Evolutionary conservation across 2,888 invertebrate species (phyloP).

Genomic region (Pyrrhosoma nymphula): DNA sequence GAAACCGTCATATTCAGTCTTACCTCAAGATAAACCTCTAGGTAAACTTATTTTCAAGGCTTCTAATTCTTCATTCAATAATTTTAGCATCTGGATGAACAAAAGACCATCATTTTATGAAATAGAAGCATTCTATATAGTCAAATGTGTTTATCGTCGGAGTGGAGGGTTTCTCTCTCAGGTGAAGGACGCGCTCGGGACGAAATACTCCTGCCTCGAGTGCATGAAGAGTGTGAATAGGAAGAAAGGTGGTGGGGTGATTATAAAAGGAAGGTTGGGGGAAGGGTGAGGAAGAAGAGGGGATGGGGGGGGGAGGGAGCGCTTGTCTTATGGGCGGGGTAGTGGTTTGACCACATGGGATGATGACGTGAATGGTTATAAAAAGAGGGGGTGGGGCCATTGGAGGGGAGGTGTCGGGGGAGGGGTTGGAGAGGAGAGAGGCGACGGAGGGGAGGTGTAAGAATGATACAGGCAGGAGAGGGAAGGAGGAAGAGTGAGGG

Average conservation of each 20-base stretch:
- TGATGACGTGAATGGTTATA: slow-evolving; percentile 36
- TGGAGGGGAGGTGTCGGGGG: neutral
- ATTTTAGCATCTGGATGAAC: too few species aligned
- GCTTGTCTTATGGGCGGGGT: slow-evolving; percentile 5
- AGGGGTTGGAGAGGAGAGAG: too few species aligned
- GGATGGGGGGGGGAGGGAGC: neutral
- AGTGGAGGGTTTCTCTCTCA: too few species aligned
- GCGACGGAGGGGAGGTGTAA: neutral
- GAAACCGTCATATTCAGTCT: too few species aligned
- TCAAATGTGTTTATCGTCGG: too few species aligned
- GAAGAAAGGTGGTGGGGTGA: neutral
- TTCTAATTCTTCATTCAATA: too few species aligned
- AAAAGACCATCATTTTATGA: too few species aligned
- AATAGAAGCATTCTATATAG: too few species aligned
- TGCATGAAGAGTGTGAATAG: neutral
- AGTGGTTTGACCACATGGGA: slow-evolving; percentile 59
- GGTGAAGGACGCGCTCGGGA: too few species aligned
- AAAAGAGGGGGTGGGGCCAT: neutral
- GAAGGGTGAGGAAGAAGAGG: neutral
- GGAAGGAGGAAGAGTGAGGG: neutral
- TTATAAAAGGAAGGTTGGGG: too few species aligned
- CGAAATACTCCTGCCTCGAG: neutral
- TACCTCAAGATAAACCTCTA: too few species aligned
- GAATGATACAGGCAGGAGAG: neutral
- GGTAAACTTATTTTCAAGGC: too few species aligned